A percentile compares a stretch with the other conserved stretches of the same genome.
phyloP scores from a whole-genome alignment of 1,140 invertebrate genomes.

The Drosophila nasuta region DNA sequence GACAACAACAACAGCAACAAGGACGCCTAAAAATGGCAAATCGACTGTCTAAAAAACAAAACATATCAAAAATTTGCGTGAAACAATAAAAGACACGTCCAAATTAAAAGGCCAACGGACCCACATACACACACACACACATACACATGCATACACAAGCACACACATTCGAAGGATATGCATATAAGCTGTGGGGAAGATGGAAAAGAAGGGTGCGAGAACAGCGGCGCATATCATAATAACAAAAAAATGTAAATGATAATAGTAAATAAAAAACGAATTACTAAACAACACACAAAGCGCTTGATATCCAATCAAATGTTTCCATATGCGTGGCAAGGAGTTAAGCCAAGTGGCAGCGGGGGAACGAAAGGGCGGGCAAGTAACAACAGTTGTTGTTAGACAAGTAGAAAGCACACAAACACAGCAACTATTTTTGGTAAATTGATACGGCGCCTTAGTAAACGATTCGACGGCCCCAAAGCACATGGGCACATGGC shows the following conservation, averaged over 20 bases:
- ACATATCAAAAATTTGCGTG: conserved; percentile 72
- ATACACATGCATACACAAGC: conserved; percentile 1
- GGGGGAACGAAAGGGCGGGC: not conserved
- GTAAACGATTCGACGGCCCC: conserved; percentile 37
- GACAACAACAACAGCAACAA: conserved; percentile 50
- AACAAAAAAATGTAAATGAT: conserved; percentile 83
- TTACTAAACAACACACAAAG: conserved; percentile 77
- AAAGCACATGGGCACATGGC: not conserved
- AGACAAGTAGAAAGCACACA: conserved; percentile 43
- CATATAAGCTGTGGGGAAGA: conserved; percentile 10
- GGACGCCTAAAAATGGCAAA: conserved; percentile 51
- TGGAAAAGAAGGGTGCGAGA: conserved; percentile 3
- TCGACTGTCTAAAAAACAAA: conserved; percentile 62
- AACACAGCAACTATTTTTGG: conserved; percentile 55
- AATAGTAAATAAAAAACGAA: conserved; percentile 83
- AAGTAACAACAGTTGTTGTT: conserved; percentile 51
- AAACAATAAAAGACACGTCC: conserved; percentile 39
- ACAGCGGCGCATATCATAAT: conserved; percentile 60
- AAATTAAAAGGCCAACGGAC: conserved; percentile 54
- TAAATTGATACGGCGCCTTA: conserved; percentile 72
- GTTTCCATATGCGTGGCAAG: conserved; percentile 16
- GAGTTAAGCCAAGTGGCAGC: not conserved
- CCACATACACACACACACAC: conserved; percentile 15
- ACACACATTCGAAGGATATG: not conserved
- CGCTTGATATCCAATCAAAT: conserved; percentile 55